These are phyloP conservation scores for Thalassaphorura encarpata DNA, from an alignment of 1,140 invertebrate species.

Conservation along the genomic window DNA sequence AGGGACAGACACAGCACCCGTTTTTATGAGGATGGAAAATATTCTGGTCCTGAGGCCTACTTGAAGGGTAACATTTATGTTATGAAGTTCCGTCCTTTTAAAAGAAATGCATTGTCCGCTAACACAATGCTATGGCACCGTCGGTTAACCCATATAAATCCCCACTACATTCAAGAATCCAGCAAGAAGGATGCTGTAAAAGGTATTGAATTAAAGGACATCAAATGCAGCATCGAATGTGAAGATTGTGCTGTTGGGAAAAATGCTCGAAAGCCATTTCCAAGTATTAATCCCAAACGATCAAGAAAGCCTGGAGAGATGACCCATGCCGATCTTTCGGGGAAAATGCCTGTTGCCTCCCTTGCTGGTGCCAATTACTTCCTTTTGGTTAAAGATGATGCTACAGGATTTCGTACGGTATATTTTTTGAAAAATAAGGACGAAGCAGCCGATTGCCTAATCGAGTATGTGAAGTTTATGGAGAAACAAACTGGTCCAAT, in stretches of 20 bases:
- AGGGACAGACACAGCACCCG: not conserved
- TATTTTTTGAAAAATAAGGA: not conserved
- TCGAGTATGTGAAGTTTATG: not conserved
- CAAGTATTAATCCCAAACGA: not conserved
- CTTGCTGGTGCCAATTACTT: conserved; percentile 35
- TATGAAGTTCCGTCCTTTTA: not conserved
- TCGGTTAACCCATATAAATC: not conserved
- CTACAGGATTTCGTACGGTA: conserved; percentile 15
- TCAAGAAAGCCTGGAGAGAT: conserved; percentile 27
- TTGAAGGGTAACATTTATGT: not conserved
- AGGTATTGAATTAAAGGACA: not conserved
- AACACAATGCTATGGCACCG: not conserved
- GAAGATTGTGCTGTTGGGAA: not conserved
- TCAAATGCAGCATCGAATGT: not conserved
- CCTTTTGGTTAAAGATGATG: conserved; percentile 38
- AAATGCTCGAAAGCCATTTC: not conserved
- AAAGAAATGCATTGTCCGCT: not conserved
- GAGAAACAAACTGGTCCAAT: not conserved
- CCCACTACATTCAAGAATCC: not conserved
- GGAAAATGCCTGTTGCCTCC: conserved; percentile 35
- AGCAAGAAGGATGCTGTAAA: not conserved
- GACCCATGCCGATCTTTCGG: conserved; percentile 36
- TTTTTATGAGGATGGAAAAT: not conserved
- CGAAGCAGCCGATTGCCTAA: not conserved
- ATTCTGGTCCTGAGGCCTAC: not conserved